Base-by-base conservation (phyloP, 2,113 vertebrate genomes). In the Plecturocebus donacophilus region DNA sequence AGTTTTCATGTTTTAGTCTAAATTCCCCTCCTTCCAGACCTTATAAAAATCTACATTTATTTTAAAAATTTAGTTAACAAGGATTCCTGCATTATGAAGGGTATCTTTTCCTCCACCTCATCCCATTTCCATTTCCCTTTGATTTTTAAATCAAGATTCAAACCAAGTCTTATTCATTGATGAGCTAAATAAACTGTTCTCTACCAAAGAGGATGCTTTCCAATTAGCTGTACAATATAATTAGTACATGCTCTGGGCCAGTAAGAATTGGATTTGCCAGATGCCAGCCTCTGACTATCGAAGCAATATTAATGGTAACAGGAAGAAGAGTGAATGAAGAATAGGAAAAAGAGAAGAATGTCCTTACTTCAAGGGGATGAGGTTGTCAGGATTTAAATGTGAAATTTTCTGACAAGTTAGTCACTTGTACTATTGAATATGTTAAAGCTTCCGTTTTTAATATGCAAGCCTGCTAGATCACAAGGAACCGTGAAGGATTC, bases 221-320 rank as follows among this genome's bases (percentile, higher is more conserved):
- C 97, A 97, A 98, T 97, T 96, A 97, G 96, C 94, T 96, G 66
- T 92, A 85, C 92, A 88, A 95, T 95, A 94, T 96, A 97, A 97
- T 98, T 96, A 97, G 95, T 90, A 96, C 73, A 77, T 94, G 95
- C 94, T 95, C 54, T 32, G 61, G 86, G 92, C 82, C 68, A 87
- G 82, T 97, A 95, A 96, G 92, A 94, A 97, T 96, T 89, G 91
- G 79, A 96, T 97, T 97, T 96, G 92, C 94, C 95, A 96, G 96
- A 98, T 97, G 95, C 91, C 92, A 94, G 82, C 27, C 25, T 90
- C 77, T 95, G 97, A 97, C 88, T 94, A 47, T 82, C 54, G 70
- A 73, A 94, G 79, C 73, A 83, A 7, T 91, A 76, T 93, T 70
- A 84, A 71, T 70, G 45, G 75, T 49, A 58, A 91, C 45, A 95